Conservation (phyloP, 2,113 vertebrate species). For the Ciconia boyciana region DNA sequence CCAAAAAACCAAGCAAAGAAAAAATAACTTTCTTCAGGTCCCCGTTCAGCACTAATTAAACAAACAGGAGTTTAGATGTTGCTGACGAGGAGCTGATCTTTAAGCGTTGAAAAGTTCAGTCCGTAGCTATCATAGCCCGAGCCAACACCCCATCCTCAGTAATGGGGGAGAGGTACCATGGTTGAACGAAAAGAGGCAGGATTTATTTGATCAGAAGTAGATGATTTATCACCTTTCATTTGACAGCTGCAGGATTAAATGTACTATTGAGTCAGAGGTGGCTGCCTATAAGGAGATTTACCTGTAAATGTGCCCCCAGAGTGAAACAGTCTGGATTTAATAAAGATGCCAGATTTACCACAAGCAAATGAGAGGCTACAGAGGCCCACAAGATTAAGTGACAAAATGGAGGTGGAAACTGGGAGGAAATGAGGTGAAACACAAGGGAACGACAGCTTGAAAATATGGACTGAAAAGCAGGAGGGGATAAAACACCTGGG, state of each 20-base stretch:
- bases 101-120: neutral
- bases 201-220: neutral
- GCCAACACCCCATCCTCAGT: neutral
- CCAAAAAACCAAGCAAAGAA: neutral
- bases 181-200: neutral
- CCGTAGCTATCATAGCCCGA: neutral
- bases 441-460: neutral
- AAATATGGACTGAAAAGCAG: slow-evolving; percentile 21
- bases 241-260: slow-evolving; percentile 14
- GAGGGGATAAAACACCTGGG: neutral
- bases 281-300: slow-evolving; percentile 39
- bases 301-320: slow-evolving; percentile 36
- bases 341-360: slow-evolving; percentile 53
- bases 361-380: slow-evolving; percentile 47
- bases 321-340: slow-evolving; percentile 60
- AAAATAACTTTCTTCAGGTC: neutral
- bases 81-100: neutral
- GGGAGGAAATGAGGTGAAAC: slow-evolving; percentile 50
- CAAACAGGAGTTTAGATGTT: neutral
- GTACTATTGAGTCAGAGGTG: slow-evolving; percentile 18
- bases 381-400: slow-evolving; percentile 25
- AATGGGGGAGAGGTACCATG: neutral
- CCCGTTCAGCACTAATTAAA: neutral
- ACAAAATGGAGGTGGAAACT: slow-evolving; percentile 51
- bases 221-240: slow-evolving; percentile 17